These are phyloP conservation scores for Pseudococcus longispinus DNA, from an alignment of 2,888 invertebrate genomes.

Conservation along the genomic window DNA sequence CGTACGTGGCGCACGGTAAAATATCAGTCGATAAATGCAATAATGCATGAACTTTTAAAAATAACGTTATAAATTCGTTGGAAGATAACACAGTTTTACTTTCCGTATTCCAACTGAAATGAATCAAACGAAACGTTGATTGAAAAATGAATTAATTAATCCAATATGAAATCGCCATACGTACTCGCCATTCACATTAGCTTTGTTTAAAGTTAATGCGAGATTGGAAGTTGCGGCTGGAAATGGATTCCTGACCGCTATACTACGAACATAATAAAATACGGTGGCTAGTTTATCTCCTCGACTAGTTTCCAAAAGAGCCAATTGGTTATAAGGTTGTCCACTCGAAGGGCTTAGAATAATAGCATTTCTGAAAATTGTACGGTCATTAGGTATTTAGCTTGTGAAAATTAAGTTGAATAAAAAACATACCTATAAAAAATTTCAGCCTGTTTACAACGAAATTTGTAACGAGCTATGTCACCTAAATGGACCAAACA, in stretches of 20 bases:
- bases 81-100: constrained; percentile 70
- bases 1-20: constrained; percentile 69
- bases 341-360: constrained; percentile 78
- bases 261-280: constrained; percentile 84
- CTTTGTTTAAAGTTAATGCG: constrained; percentile 72
- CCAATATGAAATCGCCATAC: neutral
- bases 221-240: constrained; percentile 83
- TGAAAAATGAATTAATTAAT: constrained; percentile 36
- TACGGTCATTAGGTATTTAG: too few species aligned
- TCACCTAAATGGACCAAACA: constrained; percentile 89
- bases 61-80: constrained; percentile 68
- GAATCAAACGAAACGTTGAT: neutral
- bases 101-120: constrained; percentile 63
- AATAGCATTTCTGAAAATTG: constrained; percentile 71
- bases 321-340: constrained; percentile 89
- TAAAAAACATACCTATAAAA: constrained; percentile 72
- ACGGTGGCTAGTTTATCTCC: constrained; percentile 82
- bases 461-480: constrained; percentile 82
- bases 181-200: constrained; percentile 58
- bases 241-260: constrained; percentile 84
- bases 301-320: constrained; percentile 80
- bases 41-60: constrained; percentile 71
- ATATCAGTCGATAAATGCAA: constrained; percentile 67
- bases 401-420: constrained; percentile 6
- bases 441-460: constrained; percentile 80